Conservation (phyloP, 2,888 invertebrate genomes). For the Mythimna pallens region DNA sequence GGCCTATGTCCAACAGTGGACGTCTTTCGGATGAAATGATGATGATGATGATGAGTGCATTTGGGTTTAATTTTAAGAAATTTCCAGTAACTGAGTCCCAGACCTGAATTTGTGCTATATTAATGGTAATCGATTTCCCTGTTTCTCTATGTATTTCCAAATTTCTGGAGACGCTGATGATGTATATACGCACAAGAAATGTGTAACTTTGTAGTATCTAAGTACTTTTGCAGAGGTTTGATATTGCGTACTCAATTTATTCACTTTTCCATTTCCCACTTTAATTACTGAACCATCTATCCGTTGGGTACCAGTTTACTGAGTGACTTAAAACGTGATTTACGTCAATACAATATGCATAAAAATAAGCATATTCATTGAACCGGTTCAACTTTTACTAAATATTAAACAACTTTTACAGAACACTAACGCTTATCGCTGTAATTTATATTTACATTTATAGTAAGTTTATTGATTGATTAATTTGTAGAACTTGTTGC, state of each 20-base stretch:
- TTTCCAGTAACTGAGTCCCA: too few species aligned
- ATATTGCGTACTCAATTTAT: background rate
- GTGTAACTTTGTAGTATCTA: too few species aligned
- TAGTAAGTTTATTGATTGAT: background rate
- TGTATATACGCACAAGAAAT: too few species aligned
- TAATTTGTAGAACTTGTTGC: background rate
- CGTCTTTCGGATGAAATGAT: too few species aligned
- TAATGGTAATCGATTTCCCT: too few species aligned
- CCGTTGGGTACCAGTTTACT: background rate
- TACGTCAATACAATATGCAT: constrained; percentile 5
- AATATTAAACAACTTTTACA: constrained; percentile 45
- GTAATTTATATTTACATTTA: constrained; percentile 24
- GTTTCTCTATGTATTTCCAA: too few species aligned
- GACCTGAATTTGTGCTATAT: too few species aligned
- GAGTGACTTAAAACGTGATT: background rate
- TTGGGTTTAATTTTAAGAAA: too few species aligned
- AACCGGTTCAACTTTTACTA: constrained; percentile 46
- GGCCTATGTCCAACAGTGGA: too few species aligned
- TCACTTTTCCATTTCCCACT: background rate
- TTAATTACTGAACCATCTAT: background rate
- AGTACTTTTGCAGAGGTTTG: too few species aligned
- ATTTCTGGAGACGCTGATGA: too few species aligned
- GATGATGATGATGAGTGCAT: too few species aligned
- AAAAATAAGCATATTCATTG: constrained; percentile 17
- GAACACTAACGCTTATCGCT: constrained; percentile 16